Conservation (phyloP, 2,888 invertebrate species). For the Eristalis intricaria region DNA sequence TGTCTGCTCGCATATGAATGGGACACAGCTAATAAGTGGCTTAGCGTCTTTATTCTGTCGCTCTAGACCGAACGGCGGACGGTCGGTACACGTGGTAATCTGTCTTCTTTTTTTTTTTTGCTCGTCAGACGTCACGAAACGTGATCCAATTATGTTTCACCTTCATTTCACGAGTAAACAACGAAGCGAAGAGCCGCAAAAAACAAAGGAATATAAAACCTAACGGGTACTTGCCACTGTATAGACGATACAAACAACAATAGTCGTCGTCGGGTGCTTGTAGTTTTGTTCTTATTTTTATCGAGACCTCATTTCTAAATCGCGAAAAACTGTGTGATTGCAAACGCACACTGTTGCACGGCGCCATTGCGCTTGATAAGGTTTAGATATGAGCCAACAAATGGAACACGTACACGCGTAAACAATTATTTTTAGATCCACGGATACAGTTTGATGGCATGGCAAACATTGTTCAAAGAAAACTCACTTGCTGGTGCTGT, state of each 20-base stretch:
- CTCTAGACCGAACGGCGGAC: neutral
- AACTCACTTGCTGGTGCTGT: neutral
- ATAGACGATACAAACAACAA: neutral
- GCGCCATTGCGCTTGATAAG: neutral
- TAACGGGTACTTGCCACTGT: neutral
- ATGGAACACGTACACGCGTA: neutral
- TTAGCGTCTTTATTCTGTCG: neutral
- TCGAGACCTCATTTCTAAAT: neutral
- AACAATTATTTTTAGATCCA: neutral
- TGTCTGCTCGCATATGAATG: neutral
- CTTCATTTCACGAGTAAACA: constrained; percentile 29
- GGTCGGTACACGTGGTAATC: neutral
- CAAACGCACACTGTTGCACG: neutral
- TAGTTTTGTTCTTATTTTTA: constrained; percentile 2
- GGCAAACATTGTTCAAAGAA: neutral
- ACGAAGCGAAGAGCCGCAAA: neutral
- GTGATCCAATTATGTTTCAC: constrained; percentile 36
- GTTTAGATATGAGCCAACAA: neutral
- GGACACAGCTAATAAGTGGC: neutral
- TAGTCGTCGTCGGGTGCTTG: neutral
- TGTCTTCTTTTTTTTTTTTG: neutral
- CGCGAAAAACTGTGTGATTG: neutral
- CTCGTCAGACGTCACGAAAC: constrained; percentile 8
- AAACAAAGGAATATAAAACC: neutral
- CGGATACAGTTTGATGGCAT: neutral